Conservation (phyloP, 2,113 vertebrate species). For the Tachycineta bicolor region DNA sequence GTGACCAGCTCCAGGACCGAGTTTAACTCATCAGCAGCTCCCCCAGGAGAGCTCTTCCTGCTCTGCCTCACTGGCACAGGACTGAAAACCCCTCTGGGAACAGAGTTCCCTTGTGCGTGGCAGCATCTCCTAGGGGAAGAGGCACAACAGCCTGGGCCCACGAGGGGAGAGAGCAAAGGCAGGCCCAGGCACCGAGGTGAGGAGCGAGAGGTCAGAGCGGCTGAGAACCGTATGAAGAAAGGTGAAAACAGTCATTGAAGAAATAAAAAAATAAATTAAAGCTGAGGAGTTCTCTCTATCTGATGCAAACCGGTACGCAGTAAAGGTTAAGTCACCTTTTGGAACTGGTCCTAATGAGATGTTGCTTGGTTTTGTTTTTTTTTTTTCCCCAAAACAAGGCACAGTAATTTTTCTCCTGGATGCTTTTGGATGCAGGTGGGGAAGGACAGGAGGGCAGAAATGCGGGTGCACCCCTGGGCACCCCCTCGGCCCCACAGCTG, state of each 20-base stretch:
- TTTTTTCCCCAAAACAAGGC: not conserved
- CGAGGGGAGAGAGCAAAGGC: not conserved
- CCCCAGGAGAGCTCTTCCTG: not conserved
- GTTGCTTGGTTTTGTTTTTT: not conserved
- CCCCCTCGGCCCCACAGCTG: not conserved
- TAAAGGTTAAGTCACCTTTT: slow-evolving; percentile 26
- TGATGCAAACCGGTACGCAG: not conserved
- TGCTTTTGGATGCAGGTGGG: not conserved
- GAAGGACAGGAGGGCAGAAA: not conserved
- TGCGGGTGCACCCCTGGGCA: not conserved
- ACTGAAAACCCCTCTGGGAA: not conserved
- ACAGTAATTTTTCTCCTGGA: not conserved
- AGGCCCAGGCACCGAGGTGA: not conserved
- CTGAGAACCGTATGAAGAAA: not conserved
- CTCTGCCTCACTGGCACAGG: not conserved
- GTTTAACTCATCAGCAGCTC: not conserved
- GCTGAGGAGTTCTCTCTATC: not conserved
- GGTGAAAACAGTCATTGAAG: not conserved
- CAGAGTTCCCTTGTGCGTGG: accelerated
- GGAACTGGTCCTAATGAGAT: not conserved
- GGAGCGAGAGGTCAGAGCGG: not conserved
- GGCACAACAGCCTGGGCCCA: not conserved
- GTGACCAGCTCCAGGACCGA: not conserved
- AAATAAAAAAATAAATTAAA: not conserved
- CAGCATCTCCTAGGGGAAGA: not conserved